Base-by-base conservation (phyloP, 2,888 invertebrate species). In the Salticus scenicus region DNA sequence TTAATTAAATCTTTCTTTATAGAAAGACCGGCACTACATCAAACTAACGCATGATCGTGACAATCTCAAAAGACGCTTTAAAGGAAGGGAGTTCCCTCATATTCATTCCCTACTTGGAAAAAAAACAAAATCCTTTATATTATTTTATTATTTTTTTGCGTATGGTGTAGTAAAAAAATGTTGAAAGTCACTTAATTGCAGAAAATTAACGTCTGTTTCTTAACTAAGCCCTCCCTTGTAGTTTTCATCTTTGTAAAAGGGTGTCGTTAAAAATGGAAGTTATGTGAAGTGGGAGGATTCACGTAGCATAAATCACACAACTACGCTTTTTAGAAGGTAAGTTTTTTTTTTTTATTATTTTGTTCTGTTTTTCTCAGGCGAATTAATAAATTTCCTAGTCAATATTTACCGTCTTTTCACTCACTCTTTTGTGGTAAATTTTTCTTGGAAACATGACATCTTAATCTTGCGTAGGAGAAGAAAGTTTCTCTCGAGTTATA, bases 321-420 rank as follows among this genome's bases (percentile, higher is more conserved):
- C 57, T 57, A 24, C 57, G 57, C 57, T 57, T 24, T 57, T 4
- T 24, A 57, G 24, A 12, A 24, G 7, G 10, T 4, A 4, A 57
- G 24, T 57, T 57, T 24, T 57, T 57, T 24, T n/a, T n/a, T n/a
- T n/a, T n/a, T n/a, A n/a, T n/a, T n/a, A n/a, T n/a, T n/a, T n/a
- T n/a, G n/a, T n/a, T n/a, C n/a, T n/a, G n/a, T n/a, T n/a, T n/a
- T n/a, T n/a, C n/a, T n/a, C n/a, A n/a, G 20, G 57, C 5, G 24
- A 57, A 57, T 57, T 57, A 57, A 57, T 57, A 57, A 57, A 57
- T 57, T 57, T 57, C 57, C 57, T 24, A 57, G 57, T 57, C 57
- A 57, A 57, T 57, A 57, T 57, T 57, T 57, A 57, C 57, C 20
- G 12, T 17, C 24, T 24, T 57, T 57, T 57, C 57, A 57, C 8